A percentile compares a stretch with the other conserved stretches of the same genome.
These are phyloP conservation scores for Lepidochitona cinerea DNA, from an alignment of 2,888 invertebrate genomes.

Conservation along the genomic window DNA sequence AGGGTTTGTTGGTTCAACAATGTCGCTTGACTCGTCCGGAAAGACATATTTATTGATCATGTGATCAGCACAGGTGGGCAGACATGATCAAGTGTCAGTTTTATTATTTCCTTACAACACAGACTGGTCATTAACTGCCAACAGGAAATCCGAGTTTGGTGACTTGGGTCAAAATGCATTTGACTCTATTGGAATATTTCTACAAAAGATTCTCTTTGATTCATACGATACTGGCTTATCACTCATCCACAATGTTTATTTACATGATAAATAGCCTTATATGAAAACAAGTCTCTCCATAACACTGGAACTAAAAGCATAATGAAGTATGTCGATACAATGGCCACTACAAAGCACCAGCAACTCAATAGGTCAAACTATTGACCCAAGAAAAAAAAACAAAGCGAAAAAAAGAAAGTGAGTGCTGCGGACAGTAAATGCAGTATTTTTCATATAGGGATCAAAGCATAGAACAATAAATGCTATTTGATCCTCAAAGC, in stretches of 20 bases:
- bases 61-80: not conserved
- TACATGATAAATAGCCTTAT: not conserved
- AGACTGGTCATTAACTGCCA: not conserved
- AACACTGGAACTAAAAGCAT: not conserved
- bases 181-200: not conserved
- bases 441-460: no score
- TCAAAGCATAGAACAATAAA: not conserved
- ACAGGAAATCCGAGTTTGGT: not conserved
- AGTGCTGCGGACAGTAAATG: not conserved
- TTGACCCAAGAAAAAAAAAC: not conserved
- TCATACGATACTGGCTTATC: not conserved
- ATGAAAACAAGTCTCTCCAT: not conserved
- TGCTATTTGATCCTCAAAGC: no score
- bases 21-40: not conserved
- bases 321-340: not conserved
- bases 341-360: not conserved
- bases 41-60: constrained; percentile 2
- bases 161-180: not conserved
- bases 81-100: not conserved
- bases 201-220: not conserved
- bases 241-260: not conserved
- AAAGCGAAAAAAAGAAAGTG: not conserved
- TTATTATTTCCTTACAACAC: not conserved
- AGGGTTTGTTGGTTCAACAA: not conserved
- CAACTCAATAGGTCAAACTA: not conserved